phyloP scores from a whole-genome alignment of 2,113 vertebrate genomes.

The Gadus chalcogrammus region DNA sequence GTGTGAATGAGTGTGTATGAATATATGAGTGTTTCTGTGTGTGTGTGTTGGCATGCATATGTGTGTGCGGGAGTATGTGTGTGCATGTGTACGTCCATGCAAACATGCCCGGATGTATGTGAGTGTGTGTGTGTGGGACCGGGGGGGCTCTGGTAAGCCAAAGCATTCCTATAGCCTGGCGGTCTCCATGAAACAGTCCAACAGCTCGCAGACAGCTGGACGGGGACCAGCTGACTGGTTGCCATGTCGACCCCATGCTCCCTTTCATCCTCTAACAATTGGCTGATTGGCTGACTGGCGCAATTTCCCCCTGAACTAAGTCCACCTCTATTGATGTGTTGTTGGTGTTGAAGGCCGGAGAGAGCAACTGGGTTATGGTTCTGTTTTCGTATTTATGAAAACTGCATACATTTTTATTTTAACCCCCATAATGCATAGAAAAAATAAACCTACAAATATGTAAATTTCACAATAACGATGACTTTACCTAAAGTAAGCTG shows the following conservation, averaged over 20 bases:
- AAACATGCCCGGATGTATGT: too few relatives aligned
- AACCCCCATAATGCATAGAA: too few relatives aligned
- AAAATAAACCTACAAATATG: too few relatives aligned
- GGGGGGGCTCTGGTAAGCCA: slow-evolving; percentile 12
- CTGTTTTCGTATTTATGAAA: too few relatives aligned
- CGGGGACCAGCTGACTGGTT: slow-evolving; percentile 62
- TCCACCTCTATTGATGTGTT: background rate
- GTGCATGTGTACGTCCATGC: too few relatives aligned
- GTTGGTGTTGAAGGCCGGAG: background rate
- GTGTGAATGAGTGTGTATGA: background rate
- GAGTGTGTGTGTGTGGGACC: background rate
- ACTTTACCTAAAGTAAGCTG: too few relatives aligned
- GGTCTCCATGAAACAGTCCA: slow-evolving; percentile 35
- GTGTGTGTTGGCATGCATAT: too few relatives aligned
- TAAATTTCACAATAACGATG: too few relatives aligned
- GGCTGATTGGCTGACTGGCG: slow-evolving; percentile 29
- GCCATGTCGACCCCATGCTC: slow-evolving; percentile 58
- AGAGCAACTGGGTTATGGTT: too few relatives aligned
- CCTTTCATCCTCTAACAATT: slow-evolving; percentile 53
- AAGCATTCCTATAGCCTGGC: slow-evolving; percentile 44
- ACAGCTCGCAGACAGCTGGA: slow-evolving; percentile 58
- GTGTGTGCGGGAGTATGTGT: too few relatives aligned
- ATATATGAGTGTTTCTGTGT: background rate
- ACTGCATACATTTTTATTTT: too few relatives aligned
- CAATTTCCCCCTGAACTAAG: slow-evolving; percentile 42